Conservation (phyloP, 2,888 invertebrate species). For the Chloroclystis v-ata region DNA sequence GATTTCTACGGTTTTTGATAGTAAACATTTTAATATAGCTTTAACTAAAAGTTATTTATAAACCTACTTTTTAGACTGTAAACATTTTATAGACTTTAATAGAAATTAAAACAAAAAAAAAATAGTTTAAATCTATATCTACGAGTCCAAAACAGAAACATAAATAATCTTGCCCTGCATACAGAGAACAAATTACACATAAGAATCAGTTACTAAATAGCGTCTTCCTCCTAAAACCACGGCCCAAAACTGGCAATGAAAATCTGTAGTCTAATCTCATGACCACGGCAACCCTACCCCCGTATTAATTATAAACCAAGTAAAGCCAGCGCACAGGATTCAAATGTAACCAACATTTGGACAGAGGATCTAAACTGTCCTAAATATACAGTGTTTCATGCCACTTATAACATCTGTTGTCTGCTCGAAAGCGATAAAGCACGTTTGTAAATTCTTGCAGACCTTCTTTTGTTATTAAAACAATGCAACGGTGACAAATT, state of each 20-base stretch:
- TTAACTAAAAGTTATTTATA: too few species aligned
- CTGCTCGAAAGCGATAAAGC: conserved; percentile 21
- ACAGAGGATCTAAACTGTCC: conserved; percentile 21
- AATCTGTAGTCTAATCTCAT: neutral
- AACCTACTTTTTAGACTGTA: too few species aligned
- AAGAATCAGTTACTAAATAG: too few species aligned
- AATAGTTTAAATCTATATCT: too few species aligned
- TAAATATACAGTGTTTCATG: conserved; percentile 25
- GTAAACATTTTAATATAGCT: too few species aligned
- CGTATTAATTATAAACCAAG: conserved; percentile 13
- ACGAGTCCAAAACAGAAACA: too few species aligned
- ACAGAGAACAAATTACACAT: too few species aligned
- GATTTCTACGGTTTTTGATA: too few species aligned
- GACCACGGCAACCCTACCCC: neutral
- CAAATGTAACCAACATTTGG: conserved; percentile 25
- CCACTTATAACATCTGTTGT: conserved; percentile 22
- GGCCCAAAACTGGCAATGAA: neutral
- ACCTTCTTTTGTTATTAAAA: conserved; percentile 13
- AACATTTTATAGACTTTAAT: too few species aligned
- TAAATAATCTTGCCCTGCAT: too few species aligned
- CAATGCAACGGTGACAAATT: conserved; percentile 2
- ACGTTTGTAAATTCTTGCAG: conserved; percentile 14
- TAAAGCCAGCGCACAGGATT: conserved; percentile 17
- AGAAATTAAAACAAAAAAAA: neutral
- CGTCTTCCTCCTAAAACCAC: too few species aligned